phyloP scores from a whole-genome alignment of 2,797 vertebrate species.

The Mormyrus hasselquistii region DNA sequence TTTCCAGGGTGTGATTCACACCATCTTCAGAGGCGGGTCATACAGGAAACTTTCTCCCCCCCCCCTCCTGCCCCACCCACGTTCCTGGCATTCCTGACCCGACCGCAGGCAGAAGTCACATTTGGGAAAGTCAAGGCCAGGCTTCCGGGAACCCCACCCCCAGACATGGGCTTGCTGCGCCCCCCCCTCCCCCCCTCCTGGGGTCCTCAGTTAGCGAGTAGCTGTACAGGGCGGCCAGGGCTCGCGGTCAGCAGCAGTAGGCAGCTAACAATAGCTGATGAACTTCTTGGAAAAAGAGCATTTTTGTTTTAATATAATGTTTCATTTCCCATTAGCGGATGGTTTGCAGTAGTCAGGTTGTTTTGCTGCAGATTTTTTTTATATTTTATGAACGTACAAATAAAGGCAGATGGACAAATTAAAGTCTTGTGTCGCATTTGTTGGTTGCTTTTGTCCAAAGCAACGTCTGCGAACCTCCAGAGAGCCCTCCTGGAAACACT shows the following conservation, averaged over 20 bases:
- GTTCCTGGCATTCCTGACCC: background rate
- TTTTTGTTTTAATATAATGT: conserved; percentile 5
- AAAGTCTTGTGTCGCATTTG: background rate
- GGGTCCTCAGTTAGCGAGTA: background rate
- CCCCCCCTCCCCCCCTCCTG: background rate
- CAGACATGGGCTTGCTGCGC: background rate
- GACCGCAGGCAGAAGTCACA: background rate
- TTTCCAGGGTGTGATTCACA: background rate
- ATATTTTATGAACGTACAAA: background rate
- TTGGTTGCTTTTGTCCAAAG: background rate
- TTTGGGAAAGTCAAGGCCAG: background rate
- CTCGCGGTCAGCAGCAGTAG: background rate
- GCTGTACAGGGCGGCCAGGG: background rate
- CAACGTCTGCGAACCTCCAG: background rate
- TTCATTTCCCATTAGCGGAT: background rate
- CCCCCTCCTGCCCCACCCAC: background rate
- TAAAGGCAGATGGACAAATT: background rate
- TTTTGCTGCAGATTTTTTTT: background rate
- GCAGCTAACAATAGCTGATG: background rate
- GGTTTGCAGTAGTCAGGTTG: background rate
- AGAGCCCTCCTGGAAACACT: background rate
- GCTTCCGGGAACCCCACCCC: background rate
- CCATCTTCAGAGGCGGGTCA: background rate
- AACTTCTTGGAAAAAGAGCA: background rate
- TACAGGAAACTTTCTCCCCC: background rate